These are phyloP conservation scores for Anniella stebbinsi DNA, from an alignment of 2,797 vertebrate species.

Conservation along the genomic window DNA sequence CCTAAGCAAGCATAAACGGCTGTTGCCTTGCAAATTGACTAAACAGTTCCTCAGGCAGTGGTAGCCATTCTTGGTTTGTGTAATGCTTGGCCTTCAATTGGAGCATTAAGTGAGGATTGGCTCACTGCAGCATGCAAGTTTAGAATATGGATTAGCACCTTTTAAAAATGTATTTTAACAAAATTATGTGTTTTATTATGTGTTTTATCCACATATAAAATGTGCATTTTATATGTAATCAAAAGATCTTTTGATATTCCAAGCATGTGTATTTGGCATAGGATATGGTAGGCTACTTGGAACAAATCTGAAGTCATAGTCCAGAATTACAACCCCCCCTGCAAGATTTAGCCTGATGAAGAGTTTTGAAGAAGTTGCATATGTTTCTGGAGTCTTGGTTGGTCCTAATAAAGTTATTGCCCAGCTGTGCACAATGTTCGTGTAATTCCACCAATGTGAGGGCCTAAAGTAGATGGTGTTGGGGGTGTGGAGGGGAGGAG, in stretches of 20 bases:
- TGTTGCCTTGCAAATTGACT: constrained; percentile 54
- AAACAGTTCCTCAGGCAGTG: neutral
- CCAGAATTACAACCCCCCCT: neutral
- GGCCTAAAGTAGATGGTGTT: neutral
- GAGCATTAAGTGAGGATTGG: constrained; percentile 34
- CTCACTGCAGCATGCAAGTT: accelerated
- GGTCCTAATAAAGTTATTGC: neutral
- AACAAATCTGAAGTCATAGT: neutral
- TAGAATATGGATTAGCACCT: neutral
- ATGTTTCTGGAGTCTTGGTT: too few relatives aligned
- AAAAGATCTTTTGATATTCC: neutral
- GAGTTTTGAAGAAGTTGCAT: too few relatives aligned
- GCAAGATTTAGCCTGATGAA: neutral
- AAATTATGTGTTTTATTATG: neutral
- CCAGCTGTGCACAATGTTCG: neutral
- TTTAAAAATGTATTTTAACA: neutral
- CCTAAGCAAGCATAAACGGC: constrained; percentile 34
- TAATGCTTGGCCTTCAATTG: constrained; percentile 58
- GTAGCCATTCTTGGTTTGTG: neutral
- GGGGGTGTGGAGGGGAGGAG: neutral
- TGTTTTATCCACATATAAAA: too few relatives aligned
- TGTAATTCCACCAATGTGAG: neutral
- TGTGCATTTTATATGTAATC: neutral
- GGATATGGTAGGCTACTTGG: neutral
- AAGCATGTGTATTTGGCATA: neutral